A percentile compares a stretch with the other conserved stretches of the same genome.
These are phyloP conservation scores for Gallinago nigripennis DNA, from an alignment of 2,797 vertebrate genomes.

Conservation along the genomic window DNA sequence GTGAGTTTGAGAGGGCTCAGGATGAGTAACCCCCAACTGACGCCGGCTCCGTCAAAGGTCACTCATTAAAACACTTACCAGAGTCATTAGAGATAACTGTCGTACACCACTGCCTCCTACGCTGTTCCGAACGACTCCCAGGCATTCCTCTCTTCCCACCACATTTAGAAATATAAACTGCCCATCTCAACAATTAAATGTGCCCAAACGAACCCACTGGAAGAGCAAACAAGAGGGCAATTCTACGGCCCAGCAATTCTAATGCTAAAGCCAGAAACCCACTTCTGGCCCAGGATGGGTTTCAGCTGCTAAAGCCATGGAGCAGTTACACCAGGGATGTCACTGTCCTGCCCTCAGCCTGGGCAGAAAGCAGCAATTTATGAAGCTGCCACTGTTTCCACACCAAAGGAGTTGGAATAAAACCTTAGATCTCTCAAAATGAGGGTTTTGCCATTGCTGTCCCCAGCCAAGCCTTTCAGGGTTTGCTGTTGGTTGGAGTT, in stretches of 20 bases:
- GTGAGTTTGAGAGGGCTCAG: background rate
- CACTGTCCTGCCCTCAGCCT: background rate
- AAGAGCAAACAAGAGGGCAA: background rate
- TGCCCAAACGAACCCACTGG: background rate
- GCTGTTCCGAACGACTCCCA: background rate
- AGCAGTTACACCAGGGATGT: background rate
- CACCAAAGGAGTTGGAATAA: background rate
- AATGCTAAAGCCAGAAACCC: background rate
- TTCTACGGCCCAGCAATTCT: background rate
- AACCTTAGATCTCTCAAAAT: background rate
- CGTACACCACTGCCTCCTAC: background rate
- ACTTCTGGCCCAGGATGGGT: background rate
- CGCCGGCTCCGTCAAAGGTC: fast-evolving
- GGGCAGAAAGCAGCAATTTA: background rate
- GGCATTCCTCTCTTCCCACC: constrained; percentile 10
- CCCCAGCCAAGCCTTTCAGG: background rate
- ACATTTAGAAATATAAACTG: background rate
- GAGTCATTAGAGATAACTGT: background rate
- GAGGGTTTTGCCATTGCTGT: background rate
- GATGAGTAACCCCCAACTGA: background rate
- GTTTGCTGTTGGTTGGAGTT: background rate
- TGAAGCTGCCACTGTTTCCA: background rate
- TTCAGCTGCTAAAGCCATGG: background rate
- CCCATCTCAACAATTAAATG: background rate
- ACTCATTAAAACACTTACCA: background rate